Evolutionary conservation across 1,140 invertebrate species (phyloP), one percentile per base, ranked within the genome.

Genomic region (Maconellicoccus hirsutus): DNA sequence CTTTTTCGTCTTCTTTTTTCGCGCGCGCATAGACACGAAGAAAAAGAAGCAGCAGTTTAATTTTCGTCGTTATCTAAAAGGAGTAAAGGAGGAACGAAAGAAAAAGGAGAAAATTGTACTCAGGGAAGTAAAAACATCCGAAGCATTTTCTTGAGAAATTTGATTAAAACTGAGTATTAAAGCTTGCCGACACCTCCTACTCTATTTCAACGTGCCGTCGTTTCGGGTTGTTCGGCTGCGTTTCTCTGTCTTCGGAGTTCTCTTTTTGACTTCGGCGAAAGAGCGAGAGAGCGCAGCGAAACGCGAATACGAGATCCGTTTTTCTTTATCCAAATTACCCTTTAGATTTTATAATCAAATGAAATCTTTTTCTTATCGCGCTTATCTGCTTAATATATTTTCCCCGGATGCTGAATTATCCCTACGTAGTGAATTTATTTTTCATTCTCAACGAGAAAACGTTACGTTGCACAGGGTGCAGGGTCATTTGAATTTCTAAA

Each of bases 321-420:
- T 66, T 66, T 66, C 61, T 66, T 66, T 66, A 42, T 42, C 69
- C 29, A 23, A 25, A 66, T 66, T 66, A 26, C 61, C 61, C 61
- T 66, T 66, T 66, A 66, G 61, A 66, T 66, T 66, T 66, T 66
- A 66, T 66, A 66, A 66, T 26, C 61, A 66, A 66, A 66, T 66
- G 61, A 66, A 66, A 66, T 26, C 21, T 66, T 66, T 66, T 66
- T 66, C 61, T 66, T 66, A 66, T 66, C 61, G 61, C 25, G 21
- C 61, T 66, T 66, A 66, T 66, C 61, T 66, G 21, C 61, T 66
- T 26, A 25, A 66, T 26, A 66, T 66, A 66, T 25, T 66, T 26
- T 66, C 61, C 25, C 25, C 6, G 61, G 25, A 12, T 66, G 61
- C 61, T 14, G 61, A 66, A 66, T 66, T 66, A 66, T 66, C 10